phyloP scores from a whole-genome alignment of 2,113 vertebrate genomes.

The Balaeniceps rex region DNA sequence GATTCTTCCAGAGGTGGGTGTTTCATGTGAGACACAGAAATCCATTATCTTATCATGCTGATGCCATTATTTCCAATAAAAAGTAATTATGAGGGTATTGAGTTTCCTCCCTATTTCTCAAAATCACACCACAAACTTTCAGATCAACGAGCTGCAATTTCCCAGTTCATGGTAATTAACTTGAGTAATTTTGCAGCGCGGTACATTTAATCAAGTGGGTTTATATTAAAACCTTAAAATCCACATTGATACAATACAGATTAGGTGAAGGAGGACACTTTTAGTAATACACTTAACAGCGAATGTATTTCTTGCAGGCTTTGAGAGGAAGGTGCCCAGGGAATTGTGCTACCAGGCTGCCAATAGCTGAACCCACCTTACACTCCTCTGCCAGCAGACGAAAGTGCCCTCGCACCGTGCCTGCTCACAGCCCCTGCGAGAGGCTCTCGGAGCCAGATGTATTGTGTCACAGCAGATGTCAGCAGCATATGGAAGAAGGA shows the following conservation, averaged over 20 bases:
- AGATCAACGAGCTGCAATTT: conserved; percentile 23
- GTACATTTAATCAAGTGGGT: conserved; percentile 36
- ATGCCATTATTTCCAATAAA: conserved; percentile 64
- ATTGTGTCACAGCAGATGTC: conserved; percentile 53
- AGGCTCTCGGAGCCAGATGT: neutral
- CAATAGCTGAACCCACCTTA: neutral
- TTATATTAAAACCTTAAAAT: conserved; percentile 40
- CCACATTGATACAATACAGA: neutral
- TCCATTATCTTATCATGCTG: conserved; percentile 65
- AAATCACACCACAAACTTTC: conserved; percentile 56
- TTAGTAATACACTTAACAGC: neutral
- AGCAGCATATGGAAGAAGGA: conserved; percentile 49
- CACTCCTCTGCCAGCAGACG: neutral
- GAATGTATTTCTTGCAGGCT: neutral
- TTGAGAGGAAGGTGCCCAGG: neutral
- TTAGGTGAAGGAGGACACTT: neutral
- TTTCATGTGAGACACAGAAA: conserved; percentile 55
- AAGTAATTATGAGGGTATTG: conserved; percentile 65
- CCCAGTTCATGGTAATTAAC: conserved; percentile 59
- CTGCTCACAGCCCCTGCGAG: neutral
- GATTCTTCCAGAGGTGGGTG: conserved; percentile 33
- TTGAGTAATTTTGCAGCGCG: conserved; percentile 21
- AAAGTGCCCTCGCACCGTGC: neutral
- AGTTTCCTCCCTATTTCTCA: conserved; percentile 48
- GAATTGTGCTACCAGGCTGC: neutral